phyloP scores from a whole-genome alignment of 2,113 vertebrate species.

The Lepisosteus osseus region DNA sequence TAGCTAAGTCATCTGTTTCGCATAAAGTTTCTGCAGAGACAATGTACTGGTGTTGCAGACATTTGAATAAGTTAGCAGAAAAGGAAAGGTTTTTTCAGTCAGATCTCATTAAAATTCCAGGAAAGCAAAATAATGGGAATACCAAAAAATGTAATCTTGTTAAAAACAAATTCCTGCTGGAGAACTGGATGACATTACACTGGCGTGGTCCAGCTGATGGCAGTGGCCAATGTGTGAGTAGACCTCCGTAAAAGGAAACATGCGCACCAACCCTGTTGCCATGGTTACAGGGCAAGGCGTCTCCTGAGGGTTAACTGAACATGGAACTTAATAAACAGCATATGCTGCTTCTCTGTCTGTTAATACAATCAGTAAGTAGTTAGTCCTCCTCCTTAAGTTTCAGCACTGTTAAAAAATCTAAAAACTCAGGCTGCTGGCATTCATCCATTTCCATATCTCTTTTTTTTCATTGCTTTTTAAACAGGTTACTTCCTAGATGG shows the following conservation, averaged over 20 bases:
- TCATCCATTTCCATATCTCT: too few relatives aligned
- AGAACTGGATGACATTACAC: background rate
- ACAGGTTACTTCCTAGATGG: too few relatives aligned
- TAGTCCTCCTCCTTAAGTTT: too few relatives aligned
- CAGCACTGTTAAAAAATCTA: too few relatives aligned
- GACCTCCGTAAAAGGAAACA: conserved; percentile 19
- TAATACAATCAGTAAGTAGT: background rate
- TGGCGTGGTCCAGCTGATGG: background rate
- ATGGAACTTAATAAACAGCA: conserved; percentile 16
- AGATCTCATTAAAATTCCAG: conserved; percentile 53
- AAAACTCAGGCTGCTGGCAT: too few relatives aligned
- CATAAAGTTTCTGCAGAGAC: too few relatives aligned
- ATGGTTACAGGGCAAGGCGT: conserved; percentile 19
- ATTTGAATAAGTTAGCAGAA: too few relatives aligned
- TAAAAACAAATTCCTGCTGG: conserved; percentile 28
- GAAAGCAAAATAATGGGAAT: conserved; percentile 36
- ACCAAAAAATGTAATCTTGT: conserved; percentile 34
- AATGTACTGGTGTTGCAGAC: too few relatives aligned
- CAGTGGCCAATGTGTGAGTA: conserved; percentile 30
- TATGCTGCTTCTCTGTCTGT: conserved; percentile 16
- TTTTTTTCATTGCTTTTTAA: too few relatives aligned
- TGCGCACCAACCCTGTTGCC: conserved; percentile 24
- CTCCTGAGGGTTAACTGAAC: conserved; percentile 15
- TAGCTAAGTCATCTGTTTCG: too few relatives aligned
- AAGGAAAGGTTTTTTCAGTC: background rate